Conservation (phyloP, 2,888 invertebrate species). For the Chymomyza fuscimana region DNA sequence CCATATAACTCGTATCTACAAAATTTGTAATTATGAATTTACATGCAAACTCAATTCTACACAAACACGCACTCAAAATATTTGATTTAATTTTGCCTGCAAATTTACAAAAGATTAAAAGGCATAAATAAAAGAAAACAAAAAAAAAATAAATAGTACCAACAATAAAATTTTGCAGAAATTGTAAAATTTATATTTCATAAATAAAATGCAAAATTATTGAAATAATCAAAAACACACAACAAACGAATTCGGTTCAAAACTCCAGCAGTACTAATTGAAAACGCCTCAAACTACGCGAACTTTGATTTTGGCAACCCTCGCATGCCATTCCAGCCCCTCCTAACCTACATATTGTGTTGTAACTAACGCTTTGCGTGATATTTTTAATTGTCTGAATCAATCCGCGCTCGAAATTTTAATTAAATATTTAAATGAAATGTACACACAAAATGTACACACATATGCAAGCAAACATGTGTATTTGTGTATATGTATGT, state of each 20-base stretch:
- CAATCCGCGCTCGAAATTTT: slow-evolving; percentile 70
- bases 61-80: slow-evolving; percentile 21
- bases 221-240: slow-evolving; percentile 7
- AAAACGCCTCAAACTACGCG: neutral
- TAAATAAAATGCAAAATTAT: slow-evolving; percentile 1
- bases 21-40: slow-evolving; percentile 65
- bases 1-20: slow-evolving; percentile 29
- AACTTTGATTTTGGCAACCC: neutral
- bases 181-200: slow-evolving; percentile 44
- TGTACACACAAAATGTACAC: slow-evolving; percentile 29
- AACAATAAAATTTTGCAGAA: slow-evolving; percentile 36
- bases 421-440: slow-evolving; percentile 72
- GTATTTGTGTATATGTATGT: neutral
- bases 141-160: slow-evolving; percentile 13
- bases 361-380: slow-evolving; percentile 26
- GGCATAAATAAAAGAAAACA: slow-evolving; percentile 14
- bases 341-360: neutral
- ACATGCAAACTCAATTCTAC: slow-evolving; percentile 41
- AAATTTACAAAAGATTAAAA: slow-evolving; percentile 32
- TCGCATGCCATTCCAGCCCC: too few relatives aligned
- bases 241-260: neutral
- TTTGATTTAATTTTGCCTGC: slow-evolving; percentile 43
- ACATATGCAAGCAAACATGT: slow-evolving; percentile 14
- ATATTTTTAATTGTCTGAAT: slow-evolving; percentile 68
- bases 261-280: neutral